A percentile compares a stretch with the other conserved stretches of the same genome.
Evolutionary conservation across 2,888 invertebrate genomes (phyloP).

Genomic region (Eilema sororculum): DNA sequence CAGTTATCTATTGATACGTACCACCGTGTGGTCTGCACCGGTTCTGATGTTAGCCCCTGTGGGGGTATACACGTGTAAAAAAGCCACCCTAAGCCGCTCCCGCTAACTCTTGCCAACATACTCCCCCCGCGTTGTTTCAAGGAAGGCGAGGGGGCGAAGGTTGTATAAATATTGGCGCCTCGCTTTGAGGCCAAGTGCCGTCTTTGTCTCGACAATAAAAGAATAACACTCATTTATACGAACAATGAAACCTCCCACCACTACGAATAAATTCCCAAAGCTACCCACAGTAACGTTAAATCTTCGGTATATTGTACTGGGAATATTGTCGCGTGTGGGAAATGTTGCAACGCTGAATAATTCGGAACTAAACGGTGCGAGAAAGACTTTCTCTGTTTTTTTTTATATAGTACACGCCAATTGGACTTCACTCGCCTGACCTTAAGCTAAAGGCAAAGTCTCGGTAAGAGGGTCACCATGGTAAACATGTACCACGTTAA

Average conservation of each 20-base stretch:
- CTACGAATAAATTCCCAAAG: slow-evolving; percentile 50
- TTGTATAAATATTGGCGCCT: slow-evolving; percentile 83
- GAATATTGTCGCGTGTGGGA: slow-evolving; percentile 8
- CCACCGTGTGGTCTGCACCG: not conserved
- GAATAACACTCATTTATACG: slow-evolving; percentile 84
- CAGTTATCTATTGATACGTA: not conserved
- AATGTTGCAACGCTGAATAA: slow-evolving; percentile 8
- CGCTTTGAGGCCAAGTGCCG: slow-evolving; percentile 81
- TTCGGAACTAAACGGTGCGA: not conserved
- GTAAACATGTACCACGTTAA: too few species aligned
- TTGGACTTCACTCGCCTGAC: too few species aligned
- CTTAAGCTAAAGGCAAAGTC: too few species aligned
- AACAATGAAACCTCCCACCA: slow-evolving; percentile 71
- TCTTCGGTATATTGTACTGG: slow-evolving; percentile 48
- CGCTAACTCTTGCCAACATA: slow-evolving; percentile 28
- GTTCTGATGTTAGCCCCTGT: not conserved
- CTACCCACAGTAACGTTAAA: slow-evolving; percentile 49
- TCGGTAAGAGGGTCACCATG: too few species aligned
- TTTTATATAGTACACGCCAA: too few species aligned
- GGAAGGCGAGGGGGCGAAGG: slow-evolving; percentile 68
- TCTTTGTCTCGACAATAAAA: slow-evolving; percentile 84
- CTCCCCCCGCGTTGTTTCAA: slow-evolving; percentile 49
- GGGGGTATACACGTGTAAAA: not conserved
- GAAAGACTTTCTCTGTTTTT: not conserved
- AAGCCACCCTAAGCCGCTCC: not conserved